Percentiles rank a stretch among this genome's conserved stretches.
Conservation (phyloP, 2,797 vertebrate genomes). For the Sandelia bainsii region DNA sequence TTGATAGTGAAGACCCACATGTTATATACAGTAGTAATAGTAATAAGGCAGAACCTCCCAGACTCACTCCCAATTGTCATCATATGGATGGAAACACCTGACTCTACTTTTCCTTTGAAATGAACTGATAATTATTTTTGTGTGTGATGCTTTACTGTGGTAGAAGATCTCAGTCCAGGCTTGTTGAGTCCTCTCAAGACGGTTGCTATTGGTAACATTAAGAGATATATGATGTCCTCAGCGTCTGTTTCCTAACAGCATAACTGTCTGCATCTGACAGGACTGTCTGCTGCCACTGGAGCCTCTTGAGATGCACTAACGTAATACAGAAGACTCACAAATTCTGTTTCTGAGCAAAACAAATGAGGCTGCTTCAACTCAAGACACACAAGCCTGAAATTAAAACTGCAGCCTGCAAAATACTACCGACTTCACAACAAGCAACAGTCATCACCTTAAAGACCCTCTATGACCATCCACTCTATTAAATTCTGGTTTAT, state of each 20-base stretch:
- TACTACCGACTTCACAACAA: neutral
- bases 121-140: neutral
- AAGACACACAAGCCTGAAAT: neutral
- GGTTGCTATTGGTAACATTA: neutral
- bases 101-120: too few relatives aligned
- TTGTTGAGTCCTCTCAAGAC: neutral
- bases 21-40: too few relatives aligned
- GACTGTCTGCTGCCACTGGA: slow-evolving; percentile 3
- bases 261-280: neutral
- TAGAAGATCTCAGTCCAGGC: neutral
- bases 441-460: too few relatives aligned
- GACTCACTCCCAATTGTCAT: too few relatives aligned
- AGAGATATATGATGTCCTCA: neutral
- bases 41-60: too few relatives aligned
- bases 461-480: neutral
- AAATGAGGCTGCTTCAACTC: neutral
- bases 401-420: neutral
- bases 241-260: neutral
- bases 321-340: slow-evolving; percentile 27
- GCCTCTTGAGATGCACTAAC: slow-evolving; percentile 25
- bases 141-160: neutral
- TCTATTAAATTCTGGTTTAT: neutral
- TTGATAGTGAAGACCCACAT: too few relatives aligned
- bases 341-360: neutral
- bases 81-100: too few relatives aligned